Evolutionary conservation across 37 sponge, comb jelly and placozoan genomes (phyloP), one percentile per base, ranked within the genome.

Genomic region (Beroe ovata): DNA sequence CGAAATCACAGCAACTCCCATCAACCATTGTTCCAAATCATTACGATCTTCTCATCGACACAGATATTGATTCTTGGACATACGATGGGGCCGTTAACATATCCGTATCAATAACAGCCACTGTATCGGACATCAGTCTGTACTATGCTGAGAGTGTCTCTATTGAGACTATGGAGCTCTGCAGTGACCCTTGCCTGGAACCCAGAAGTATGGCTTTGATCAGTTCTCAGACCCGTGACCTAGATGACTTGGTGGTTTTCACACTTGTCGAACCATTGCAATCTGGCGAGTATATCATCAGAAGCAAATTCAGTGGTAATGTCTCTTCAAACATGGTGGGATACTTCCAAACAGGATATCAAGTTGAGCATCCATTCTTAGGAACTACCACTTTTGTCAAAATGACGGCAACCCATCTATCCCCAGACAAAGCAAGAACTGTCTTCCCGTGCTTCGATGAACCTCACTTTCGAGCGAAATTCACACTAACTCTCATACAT

Each of bases 381-480:
- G 54, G 54, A 6, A 47, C 54, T 47, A 35, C 26, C 3, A 35
- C 22, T 42, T 77, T 28, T 35, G 28, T 77, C 84, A 77, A 77
- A 3, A 77, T 77, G 84, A 35, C 84, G 22, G 21, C 84, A 14
- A 77, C 84, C 3, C 84, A 77, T 41, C 84, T 77, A 8, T 77
- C 84, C 28, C 84, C 84, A 14, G 84, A 77, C 28, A 77, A 77
- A 77, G 42, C 84, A 0, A 8, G 84, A 54, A 77, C 84, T 21
- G 84, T 77, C 19, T 77, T 77, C 84, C 84, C 84, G 47, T 77
- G 36, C 6, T 77, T 77, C 21, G 84, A 77, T 40, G 84, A 77
- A 54, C 84, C 84, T 16, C 84, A 42, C 22, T 77, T 77, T 40
- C 42, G 84, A 35, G 42, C 84, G 1, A 36, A 16, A 1, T 77